Base-by-base conservation (phyloP, 2,888 invertebrate species). In the Serripes groenlandicus region DNA sequence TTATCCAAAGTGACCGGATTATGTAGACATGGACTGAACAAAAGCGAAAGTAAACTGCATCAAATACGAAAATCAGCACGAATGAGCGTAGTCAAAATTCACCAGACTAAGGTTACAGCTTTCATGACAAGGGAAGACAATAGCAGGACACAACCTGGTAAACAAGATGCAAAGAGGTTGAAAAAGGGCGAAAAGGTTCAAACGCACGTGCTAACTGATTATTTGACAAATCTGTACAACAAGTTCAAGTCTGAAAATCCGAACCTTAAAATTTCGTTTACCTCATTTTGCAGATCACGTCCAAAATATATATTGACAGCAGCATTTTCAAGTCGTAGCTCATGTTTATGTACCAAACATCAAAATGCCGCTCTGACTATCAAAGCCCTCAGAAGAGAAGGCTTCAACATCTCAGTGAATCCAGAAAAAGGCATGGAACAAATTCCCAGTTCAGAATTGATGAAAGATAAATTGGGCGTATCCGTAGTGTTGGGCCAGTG, bases 201-300 rank as follows among this genome's bases (percentile, higher is more conserved):
- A 68, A 60, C 58, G 3, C 52, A 72, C 4, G 30, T 75, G 4
- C 69, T 83, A 4, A 78, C 75, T 18, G 82, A 83, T 30, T 83
- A 83, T 54, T 23, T 83, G n/a, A 30, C 54, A 7, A 78, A 82
- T 68, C 52, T 82, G 21, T 60, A 75, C 58, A n/a, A 11, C 7
- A 82, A 78, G n/a, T 84, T 74, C 62, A 54, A 49, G 34, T 66
- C 77, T 7, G 86, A 84, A 79, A 83, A 84, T 28, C 83, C 76
- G 37, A 34, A 35, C 2, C 23, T 70, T 21, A 77, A 75, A 4
- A 62, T 86, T 26, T 84, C 81, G 5, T 49, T 81, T 5, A 49
- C 81, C 37, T 62, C 79, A n/a, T 87, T 86, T 60, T 74, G 74
- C n/a, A 32, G 82, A 52, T 56, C 28, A 4, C 23, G 82, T n/a